Evolutionary conservation across 2,888 invertebrate genomes (phyloP).

Genomic region (Eupithecia subfuscata): DNA sequence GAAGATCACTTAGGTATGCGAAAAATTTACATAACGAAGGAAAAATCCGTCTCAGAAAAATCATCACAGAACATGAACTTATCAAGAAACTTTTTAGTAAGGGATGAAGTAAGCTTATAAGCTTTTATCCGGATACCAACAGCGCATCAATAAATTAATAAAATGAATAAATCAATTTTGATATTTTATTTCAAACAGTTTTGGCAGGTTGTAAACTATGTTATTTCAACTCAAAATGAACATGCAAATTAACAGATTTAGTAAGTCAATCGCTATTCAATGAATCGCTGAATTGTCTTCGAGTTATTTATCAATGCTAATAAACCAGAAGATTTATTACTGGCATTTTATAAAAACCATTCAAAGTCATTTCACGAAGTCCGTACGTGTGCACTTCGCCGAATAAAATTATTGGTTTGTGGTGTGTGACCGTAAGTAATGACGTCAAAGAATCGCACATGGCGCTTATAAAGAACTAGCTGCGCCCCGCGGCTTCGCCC

Average conservation of each 20-base stretch:
- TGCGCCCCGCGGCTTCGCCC: no score
- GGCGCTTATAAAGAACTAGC: no score
- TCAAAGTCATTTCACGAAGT: background rate
- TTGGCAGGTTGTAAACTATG: background rate
- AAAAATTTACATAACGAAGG: background rate
- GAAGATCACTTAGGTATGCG: background rate
- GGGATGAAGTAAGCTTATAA: no score
- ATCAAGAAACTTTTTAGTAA: background rate
- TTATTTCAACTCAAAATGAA: background rate
- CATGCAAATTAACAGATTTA: background rate
- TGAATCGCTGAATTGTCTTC: background rate
- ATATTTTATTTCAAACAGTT: background rate
- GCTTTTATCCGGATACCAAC: background rate
- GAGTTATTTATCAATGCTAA: background rate
- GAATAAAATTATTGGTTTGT: background rate
- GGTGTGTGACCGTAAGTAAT: background rate
- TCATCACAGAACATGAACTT: background rate
- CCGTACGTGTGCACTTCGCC: background rate
- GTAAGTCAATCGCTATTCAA: background rate
- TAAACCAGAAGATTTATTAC: constrained; percentile 2
- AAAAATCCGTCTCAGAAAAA: background rate
- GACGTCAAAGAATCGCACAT: background rate
- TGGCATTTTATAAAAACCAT: background rate
- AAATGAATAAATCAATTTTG: background rate
- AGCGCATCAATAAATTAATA: background rate